A percentile compares a stretch with the other conserved stretches of the same genome.
phyloP scores from a whole-genome alignment of 2,113 vertebrate species.

The Parotia lawesii region DNA sequence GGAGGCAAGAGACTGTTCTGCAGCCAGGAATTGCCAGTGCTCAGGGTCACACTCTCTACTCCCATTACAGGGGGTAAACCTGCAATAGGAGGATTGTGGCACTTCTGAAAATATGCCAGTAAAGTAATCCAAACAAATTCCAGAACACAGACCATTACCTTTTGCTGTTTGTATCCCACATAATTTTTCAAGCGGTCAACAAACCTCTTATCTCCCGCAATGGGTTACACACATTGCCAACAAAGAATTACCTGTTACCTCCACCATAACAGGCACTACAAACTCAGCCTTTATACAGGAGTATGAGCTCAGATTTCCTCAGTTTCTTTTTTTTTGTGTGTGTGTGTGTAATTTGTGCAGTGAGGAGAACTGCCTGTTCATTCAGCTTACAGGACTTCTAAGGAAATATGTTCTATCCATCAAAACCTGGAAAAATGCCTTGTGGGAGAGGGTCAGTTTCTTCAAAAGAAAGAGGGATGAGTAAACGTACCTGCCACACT shows the following conservation, averaged over 20 bases:
- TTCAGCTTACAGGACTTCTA: not conserved
- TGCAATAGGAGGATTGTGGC: not conserved
- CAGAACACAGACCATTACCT: not conserved
- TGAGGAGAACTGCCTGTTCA: not conserved
- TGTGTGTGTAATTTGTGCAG: not conserved
- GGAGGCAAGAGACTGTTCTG: not conserved
- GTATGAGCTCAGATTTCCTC: not conserved
- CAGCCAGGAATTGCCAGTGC: not conserved
- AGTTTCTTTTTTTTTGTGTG: not conserved
- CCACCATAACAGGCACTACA: not conserved
- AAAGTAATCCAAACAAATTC: not conserved
- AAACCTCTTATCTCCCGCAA: not conserved
- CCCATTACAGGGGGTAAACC: not conserved
- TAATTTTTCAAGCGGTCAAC: not conserved
- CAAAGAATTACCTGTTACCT: not conserved
- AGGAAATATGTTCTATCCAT: not conserved
- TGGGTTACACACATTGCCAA: accelerated
- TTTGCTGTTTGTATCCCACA: not conserved
- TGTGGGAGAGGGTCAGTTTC: not conserved
- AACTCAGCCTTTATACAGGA: not conserved
- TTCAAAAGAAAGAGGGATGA: not conserved
- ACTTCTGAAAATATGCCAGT: not conserved
- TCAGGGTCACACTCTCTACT: not conserved
- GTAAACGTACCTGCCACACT: not conserved
- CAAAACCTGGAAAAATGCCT: not conserved